Conservation (phyloP, 2,113 vertebrate species). For the Trochalopteron elliotii region DNA sequence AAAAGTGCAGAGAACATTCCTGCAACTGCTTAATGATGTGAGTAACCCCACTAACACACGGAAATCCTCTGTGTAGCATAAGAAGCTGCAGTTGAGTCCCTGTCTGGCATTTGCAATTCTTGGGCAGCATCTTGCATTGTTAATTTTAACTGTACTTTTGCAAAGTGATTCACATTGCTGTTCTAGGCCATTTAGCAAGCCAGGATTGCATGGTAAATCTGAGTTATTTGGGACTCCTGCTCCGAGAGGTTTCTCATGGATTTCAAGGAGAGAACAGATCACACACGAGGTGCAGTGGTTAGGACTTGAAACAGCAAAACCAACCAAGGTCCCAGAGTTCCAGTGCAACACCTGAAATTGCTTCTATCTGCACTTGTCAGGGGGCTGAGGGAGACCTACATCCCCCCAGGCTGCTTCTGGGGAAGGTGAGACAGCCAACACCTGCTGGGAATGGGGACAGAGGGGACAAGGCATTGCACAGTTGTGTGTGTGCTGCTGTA, state of each 20-base stretch:
- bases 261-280: not conserved
- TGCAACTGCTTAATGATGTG: constrained; percentile 20
- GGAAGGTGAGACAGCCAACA: not conserved
- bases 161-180: not conserved
- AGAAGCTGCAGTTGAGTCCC: not conserved
- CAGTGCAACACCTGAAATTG: not conserved
- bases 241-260: not conserved
- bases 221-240: not conserved
- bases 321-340: not conserved
- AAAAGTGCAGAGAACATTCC: not conserved
- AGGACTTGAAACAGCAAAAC: not conserved
- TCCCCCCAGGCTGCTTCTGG: not conserved
- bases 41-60: not conserved
- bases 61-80: constrained; percentile 2
- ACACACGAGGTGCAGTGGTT: accelerated
- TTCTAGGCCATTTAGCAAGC: not conserved
- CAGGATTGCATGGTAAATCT: not conserved
- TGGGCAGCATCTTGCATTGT: not conserved
- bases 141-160: not conserved
- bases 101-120: not conserved
- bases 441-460: not conserved
- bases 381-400: not conserved
- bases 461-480: not conserved
- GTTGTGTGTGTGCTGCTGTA: not conserved
- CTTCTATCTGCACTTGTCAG: not conserved